Evolutionary conservation across 2,888 invertebrate genomes (phyloP).

Genomic region (Lasioglossum malachurum): DNA sequence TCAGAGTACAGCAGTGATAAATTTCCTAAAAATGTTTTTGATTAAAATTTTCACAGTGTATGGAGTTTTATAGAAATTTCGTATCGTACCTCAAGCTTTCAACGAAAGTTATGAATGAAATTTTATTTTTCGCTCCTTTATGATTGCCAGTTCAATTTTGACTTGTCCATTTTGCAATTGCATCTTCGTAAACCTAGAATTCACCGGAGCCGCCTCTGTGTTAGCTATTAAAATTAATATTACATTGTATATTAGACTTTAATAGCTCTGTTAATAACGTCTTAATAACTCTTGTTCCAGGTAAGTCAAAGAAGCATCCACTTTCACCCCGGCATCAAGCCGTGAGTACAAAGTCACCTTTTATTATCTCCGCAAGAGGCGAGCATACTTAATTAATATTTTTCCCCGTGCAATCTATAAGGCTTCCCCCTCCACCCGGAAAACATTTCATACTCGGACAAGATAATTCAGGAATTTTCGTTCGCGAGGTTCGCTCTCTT

Average conservation of each 20-base stretch:
- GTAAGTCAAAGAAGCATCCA: conserved; percentile 15
- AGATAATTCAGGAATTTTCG: neutral
- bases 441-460: neutral
- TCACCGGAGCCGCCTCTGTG: neutral
- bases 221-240: neutral
- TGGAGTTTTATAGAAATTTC: too few relatives aligned
- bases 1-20: neutral
- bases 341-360: conserved; percentile 22
- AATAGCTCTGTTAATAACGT: neutral
- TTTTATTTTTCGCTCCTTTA: neutral
- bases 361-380: neutral
- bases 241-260: neutral
- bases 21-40: neutral
- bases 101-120: neutral
- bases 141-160: neutral
- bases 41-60: too few relatives aligned
- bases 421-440: neutral
- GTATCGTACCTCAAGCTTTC: neutral
- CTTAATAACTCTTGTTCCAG: conserved; percentile 34
- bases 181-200: neutral
- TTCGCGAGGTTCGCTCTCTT: neutral
- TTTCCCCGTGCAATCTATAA: neutral
- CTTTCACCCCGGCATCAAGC: too few relatives aligned
- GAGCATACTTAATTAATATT: neutral
- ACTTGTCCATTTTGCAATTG: neutral